phyloP scores from a whole-genome alignment of 2,113 vertebrate species.

The Seriola rivoliana region DNA sequence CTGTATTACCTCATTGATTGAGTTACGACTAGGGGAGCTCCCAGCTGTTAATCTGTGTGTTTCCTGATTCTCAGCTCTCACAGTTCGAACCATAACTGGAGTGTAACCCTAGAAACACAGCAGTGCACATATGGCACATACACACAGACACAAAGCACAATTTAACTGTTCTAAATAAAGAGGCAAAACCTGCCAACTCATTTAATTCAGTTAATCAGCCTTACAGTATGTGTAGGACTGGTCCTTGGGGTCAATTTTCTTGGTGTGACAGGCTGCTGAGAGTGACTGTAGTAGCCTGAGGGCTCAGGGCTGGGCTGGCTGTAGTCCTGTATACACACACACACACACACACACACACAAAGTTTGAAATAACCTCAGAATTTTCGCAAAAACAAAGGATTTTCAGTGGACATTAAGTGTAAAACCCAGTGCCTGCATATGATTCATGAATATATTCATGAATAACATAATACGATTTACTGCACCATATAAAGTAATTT shows the following conservation, averaged over 20 bases:
- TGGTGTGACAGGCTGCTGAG: conserved; percentile 66
- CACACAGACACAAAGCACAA: not conserved
- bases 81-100: conserved; percentile 33
- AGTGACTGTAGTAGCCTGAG: conserved; percentile 46
- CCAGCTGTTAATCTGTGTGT: conserved; percentile 20
- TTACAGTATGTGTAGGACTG: conserved; percentile 70
- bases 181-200: not conserved
- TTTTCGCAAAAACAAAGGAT: no score
- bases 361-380: no score
- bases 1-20: conserved; percentile 57
- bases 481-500: not conserved
- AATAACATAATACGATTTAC: not conserved
- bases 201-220: conserved; percentile 3
- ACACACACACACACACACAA: not conserved
- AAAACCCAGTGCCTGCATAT: no score
- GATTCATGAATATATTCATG: no score
- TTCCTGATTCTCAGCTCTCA: conserved; percentile 51
- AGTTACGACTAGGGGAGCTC: conserved; percentile 37
- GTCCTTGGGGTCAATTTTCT: conserved; percentile 73
- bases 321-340: conserved; percentile 67
- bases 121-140: not conserved
- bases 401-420: no score
- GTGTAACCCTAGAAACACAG: conserved; percentile 64
- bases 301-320: conserved; percentile 56
- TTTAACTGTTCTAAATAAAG: not conserved